Evolutionary conservation across 2,888 invertebrate genomes (phyloP), one percentile per base, ranked within the genome.

Genomic region (Mesochorus sp.): DNA sequence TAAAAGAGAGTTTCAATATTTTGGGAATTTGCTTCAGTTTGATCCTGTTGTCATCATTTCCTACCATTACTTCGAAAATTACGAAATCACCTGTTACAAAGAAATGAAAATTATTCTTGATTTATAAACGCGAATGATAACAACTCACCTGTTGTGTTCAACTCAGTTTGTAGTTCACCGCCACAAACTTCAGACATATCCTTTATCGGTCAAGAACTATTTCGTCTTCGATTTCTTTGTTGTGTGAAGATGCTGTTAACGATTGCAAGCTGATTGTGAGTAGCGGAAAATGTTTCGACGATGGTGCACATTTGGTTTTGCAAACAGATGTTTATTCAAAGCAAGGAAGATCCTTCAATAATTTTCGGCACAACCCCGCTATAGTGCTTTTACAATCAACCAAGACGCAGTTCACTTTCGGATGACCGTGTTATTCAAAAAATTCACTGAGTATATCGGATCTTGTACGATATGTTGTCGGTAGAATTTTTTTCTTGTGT

Each of bases 401-500:
- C n/a, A 61, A 24, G 49, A 57, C 34, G 24, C 73, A 62, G 12
- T 34, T 42, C 2, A 73, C n/a, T n/a, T 55, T 21, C 17, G 39
- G 14, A 37, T 64, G 47, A 0, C 55, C 64, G n/a, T 34, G 37
- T 39, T 57, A 47, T 12, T n/a, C 8, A 12, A 47, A 73, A 26
- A 28, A 28, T 53, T 21, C 26, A 10, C 8, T 2, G 0, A 73
- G 17, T 8, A 55, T 73, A 10, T 73, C 55, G 1, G 55, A 39
- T 55, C 64, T 28, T 17, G 21, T 21, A 10, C 73, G 64, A 55
- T 73, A 64, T 14, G 73, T 73, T 24, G 55, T 37, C 6, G 34
- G 10, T 2, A 34, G 55, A 3, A 73, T 57, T 10, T 14, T 14
- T 14, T 57, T 64, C 10, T 19, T 31, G 14, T 14, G 61, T 24